Base-by-base conservation (phyloP, 2,888 invertebrate species). In the Lepidocyrtinus sp. region DNA sequence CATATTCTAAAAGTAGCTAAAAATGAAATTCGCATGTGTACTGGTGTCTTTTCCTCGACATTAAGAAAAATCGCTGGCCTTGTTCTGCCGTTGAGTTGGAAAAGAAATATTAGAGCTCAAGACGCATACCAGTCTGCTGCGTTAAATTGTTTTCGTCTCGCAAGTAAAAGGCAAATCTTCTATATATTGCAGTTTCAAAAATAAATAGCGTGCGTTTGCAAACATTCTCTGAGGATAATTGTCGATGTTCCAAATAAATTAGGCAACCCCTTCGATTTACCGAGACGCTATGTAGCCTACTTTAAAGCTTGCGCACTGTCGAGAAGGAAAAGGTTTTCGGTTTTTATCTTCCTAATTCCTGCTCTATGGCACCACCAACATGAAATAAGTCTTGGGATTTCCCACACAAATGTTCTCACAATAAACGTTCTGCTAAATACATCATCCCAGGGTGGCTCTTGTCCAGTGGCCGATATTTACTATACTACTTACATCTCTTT, bases 1-100 rank as follows among this genome's bases (percentile, higher is more conserved):
- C n/a, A n/a, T 83, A 83, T 83, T 83, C 83, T 83, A 83, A 83
- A 83, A 81, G 83, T 83, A 83, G 83, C 83, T 82, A 82, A 83
- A 82, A 79, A 70, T 67, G 75, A 81, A 67, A 63, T 76, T 75
- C 65, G 55, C 75, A 62, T 75, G 75, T 75, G 75, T 26, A 75
- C 70, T 68, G 55, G 59, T 65, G 62, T 81, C 72, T 27, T 80
- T 81, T 68, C 71, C 50, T 67, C 67, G 25, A 36, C 68, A 62
- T 81, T 75, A 24, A 75, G 70, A 75, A 75, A 59, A 36, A 36
- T 36, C 36, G 75, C 74, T 80, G 67, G 75, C 71, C 71, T 75
- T 75, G 71, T 70, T 72, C 68, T 61, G 59, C 21, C 27, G 67
- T 63, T 74, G 65, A 25, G n/a, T 64, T 26, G 17, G 1, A 19